Evolutionary conservation across 2,888 invertebrate species (phyloP), one percentile per base, ranked within the genome.

Genomic region (Gymnosoma rotundatum): DNA sequence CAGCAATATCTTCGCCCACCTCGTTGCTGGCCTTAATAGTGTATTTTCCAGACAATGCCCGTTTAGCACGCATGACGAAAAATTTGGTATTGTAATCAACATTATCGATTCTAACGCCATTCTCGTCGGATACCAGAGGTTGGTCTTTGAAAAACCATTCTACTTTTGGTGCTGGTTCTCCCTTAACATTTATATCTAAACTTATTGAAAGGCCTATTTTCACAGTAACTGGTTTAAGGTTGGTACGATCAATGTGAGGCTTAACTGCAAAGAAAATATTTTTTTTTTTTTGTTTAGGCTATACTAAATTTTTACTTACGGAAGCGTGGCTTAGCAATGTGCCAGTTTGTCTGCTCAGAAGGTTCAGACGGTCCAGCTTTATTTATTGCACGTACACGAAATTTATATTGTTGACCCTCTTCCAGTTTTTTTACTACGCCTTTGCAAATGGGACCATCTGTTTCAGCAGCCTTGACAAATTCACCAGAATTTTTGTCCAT

Each of bases 351-450:
- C 90, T 97, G 96, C 92, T 98, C 98, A 32, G 97, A 97, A 0
- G 98, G 97, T 88, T 97, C 97, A 0, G 98, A 98, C 56, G 95
- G 95, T 1, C 99, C 99, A 61, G 98, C 98, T 93, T 98, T 97
- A 93, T 99, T 99, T 16, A 98, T 93, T 21, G 99, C 99, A n/a
- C 97, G 94, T 2, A 98, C 95, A 48, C 98, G 94, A 94, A 98
- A 99, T 92, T 98, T 98, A 91, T 99, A 99, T 90, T 98, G 98
- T 92, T 97, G 97, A 21, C 98, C 98, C 93, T 98, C 97, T 90
- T 97, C 97, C 88, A 99, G 93, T 92, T 96, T 96, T 0, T 96
- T 96, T 0, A 99, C 98, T 10, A 96, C 95, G 38, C 97, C 98
- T 88, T 96, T 95, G 91, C 96, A 97, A 76, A 95, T 93, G 83